Evolutionary conservation across 2,888 invertebrate species (phyloP).

Genomic region (Xiphydria camelus): DNA sequence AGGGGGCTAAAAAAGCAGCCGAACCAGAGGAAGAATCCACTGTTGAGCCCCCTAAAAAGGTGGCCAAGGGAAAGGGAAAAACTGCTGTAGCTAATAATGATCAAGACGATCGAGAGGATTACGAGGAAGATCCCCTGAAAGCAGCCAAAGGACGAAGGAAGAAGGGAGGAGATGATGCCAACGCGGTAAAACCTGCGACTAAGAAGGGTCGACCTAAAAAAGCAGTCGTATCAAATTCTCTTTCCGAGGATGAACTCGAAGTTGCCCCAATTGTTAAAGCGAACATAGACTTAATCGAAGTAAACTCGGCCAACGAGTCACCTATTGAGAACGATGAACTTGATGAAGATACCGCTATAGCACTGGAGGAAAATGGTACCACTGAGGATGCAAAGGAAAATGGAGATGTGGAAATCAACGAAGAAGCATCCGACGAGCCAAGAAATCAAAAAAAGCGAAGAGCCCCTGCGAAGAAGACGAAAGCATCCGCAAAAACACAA

Average conservation of each 20-base stretch:
- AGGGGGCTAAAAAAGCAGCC: slow-evolving; percentile 8
- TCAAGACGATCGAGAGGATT: too few species aligned
- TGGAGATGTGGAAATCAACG: slow-evolving; percentile 7
- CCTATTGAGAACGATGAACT: too few species aligned
- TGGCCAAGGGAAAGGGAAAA: slow-evolving; percentile 4
- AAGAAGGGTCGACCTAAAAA: slow-evolving; percentile 6
- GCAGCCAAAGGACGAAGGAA: slow-evolving; percentile 8
- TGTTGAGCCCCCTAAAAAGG: not conserved
- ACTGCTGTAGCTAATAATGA: not conserved
- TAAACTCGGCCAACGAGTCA: too few species aligned
- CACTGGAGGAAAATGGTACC: slow-evolving; percentile 11
- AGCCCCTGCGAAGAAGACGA: slow-evolving; percentile 9
- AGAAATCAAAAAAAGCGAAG: slow-evolving; percentile 15
- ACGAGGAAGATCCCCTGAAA: slow-evolving; percentile 6
- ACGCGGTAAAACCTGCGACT: slow-evolving; percentile 4
- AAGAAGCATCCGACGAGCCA: slow-evolving; percentile 7
- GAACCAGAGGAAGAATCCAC: slow-evolving; percentile 8
- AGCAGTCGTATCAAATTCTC: not conserved
- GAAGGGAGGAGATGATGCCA: not conserved
- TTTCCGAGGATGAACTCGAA: too few species aligned
- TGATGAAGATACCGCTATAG: slow-evolving; percentile 5
- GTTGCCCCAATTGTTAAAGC: too few species aligned
- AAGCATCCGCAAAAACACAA: not conserved
- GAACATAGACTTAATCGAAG: too few species aligned
- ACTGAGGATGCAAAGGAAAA: slow-evolving; percentile 2